Conservation (phyloP, 2,113 vertebrate species). For the Gnathonemus longibarbis region DNA sequence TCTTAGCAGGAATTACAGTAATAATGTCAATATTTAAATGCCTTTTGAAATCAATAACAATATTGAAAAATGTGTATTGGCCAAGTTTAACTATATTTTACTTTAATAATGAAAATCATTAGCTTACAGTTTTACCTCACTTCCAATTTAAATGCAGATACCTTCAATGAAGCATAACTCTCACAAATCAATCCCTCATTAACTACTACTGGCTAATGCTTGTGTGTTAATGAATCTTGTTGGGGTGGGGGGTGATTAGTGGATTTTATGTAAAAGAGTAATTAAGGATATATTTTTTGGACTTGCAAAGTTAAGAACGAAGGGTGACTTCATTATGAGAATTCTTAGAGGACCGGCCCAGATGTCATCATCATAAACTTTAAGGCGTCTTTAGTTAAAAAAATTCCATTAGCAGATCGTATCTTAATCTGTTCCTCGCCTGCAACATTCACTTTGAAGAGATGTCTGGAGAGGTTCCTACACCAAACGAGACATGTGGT, state of each 20-base stretch:
- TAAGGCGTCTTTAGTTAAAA: background rate
- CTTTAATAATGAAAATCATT: background rate
- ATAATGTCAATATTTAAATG: background rate
- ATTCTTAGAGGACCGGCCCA: background rate
- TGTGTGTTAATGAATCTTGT: background rate
- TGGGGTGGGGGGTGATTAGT: background rate
- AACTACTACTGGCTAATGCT: background rate
- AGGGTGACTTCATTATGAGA: background rate
- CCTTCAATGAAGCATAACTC: background rate
- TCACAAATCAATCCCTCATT: slow-evolving; percentile 2
- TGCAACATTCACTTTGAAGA: background rate
- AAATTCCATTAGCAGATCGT: background rate
- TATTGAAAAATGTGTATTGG: background rate
- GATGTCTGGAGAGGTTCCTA: background rate
- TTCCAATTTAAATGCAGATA: slow-evolving; percentile 7
- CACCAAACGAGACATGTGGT: background rate
- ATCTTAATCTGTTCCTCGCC: background rate
- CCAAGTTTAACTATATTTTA: background rate
- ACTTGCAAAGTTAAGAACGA: background rate
- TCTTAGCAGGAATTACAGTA: background rate
- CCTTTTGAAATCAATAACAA: background rate
- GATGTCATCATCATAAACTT: background rate
- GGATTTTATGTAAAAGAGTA: background rate
- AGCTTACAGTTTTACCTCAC: background rate
- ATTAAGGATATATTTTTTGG: background rate